Evolutionary conservation across 2,113 vertebrate genomes (phyloP).

Genomic region (Catharus fuscescens): DNA sequence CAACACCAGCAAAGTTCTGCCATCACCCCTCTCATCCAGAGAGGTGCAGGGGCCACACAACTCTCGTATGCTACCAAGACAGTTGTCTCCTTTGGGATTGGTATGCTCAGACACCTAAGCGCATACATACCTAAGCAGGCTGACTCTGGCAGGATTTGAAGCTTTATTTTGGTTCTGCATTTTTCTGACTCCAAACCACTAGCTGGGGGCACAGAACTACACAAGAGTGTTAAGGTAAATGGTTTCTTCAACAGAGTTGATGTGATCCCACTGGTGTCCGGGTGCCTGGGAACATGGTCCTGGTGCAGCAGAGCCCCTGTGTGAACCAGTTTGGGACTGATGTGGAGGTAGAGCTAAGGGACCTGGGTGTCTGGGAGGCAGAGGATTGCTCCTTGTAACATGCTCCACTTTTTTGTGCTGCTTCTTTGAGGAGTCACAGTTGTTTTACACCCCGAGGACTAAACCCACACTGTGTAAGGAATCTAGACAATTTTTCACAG

Average conservation of each 20-base stretch:
- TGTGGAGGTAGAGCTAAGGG: accelerated
- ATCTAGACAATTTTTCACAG: not conserved
- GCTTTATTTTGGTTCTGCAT: not conserved
- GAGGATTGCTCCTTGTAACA: not conserved
- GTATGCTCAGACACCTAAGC: not conserved
- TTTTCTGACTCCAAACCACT: not conserved
- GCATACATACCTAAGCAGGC: accelerated
- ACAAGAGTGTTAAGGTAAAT: not conserved
- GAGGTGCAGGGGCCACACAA: not conserved
- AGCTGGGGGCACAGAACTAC: not conserved
- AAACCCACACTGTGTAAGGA: accelerated
- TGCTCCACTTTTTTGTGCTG: not conserved
- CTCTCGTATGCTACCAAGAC: not conserved
- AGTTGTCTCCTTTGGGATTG: not conserved
- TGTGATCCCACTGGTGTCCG: not conserved
- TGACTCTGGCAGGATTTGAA: not conserved
- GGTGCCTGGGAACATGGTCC: accelerated
- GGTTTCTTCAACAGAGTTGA: not conserved
- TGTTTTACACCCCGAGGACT: not conserved
- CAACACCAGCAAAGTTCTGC: not conserved
- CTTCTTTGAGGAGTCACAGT: not conserved
- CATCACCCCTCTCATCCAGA: too few relatives aligned
- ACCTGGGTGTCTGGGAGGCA: not conserved
- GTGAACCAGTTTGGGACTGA: not conserved
- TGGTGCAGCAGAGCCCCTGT: accelerated